Base-by-base conservation (phyloP, 2,888 invertebrate species). In the Scelioninae gen. 1 region DNA sequence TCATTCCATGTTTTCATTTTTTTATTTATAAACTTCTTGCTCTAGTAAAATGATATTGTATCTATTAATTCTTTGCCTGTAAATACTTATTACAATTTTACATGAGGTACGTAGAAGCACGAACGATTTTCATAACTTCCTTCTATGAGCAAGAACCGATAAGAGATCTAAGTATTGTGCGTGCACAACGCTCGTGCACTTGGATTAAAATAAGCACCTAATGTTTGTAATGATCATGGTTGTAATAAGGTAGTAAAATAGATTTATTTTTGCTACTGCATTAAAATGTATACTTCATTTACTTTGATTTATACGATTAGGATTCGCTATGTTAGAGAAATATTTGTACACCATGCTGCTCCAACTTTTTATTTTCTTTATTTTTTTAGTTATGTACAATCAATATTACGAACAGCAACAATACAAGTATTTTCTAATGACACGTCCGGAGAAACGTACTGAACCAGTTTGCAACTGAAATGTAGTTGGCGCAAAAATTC, bases 401-500 rank as follows among this genome's bases (percentile, higher is more conserved):
- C 29, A 10, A 16, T 32, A 10, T 63, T 49, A 6, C 38, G 69
- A n/a, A 86, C 90, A 15, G 95, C 96, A 38, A 97, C 92, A 66
- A 97, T 94, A 89, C 96, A 96, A 65, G 96, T 94, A 93, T 97
- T 97, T 92, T 97, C 97, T 34, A 95, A 93, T 0, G 97, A 96
- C 9, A 96, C 93, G 16, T 93, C 92, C 4, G 92, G 88, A 7
- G 94, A 93, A 65, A 96, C 96, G 89, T 96, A 97, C 89, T 94
- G 93, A 86, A 94, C 93, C 56, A 97, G 93, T 5, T 93, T 90
- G 53, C 95, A 94, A 0, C 93, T 90, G 88, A 95, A 95, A 7
- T 95, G 95, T 66, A 93, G 87, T 5, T 92, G 92, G 75, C 93
- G 91, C 79, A 98, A 93, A 90, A 94, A 95, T 65, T 93, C 90